Evolutionary conservation across 2,113 vertebrate genomes (phyloP).

Genomic region (Vanacampus margaritifer): DNA sequence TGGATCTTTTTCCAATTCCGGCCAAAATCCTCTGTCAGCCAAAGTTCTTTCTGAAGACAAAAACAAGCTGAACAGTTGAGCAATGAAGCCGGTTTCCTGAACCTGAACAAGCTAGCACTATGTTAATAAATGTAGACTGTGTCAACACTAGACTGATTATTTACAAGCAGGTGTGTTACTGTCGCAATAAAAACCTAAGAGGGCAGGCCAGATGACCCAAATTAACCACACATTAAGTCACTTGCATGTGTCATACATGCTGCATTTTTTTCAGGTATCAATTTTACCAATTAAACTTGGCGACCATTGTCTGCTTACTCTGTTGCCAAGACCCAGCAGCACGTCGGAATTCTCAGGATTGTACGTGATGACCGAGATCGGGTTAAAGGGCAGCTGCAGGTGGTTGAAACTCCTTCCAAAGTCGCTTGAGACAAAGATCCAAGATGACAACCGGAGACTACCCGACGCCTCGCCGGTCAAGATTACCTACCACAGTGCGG

Average conservation of each 20-base stretch:
- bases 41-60: conserved; percentile 80
- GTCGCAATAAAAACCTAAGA: background rate
- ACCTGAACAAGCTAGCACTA: background rate
- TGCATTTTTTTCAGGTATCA: background rate
- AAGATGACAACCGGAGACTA: conserved; percentile 72
- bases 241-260: background rate
- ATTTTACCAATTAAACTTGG: background rate
- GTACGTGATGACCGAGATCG: conserved; percentile 80
- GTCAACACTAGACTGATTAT: conserved; percentile 20
- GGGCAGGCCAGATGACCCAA: background rate
- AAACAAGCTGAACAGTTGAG: background rate
- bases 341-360: conserved; percentile 72
- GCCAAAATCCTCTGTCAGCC: conserved; percentile 86
- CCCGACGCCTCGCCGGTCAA: conserved; percentile 84
- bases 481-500: conserved; percentile 76
- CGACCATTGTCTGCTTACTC: conserved; percentile 64
- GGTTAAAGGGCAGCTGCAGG: conserved; percentile 81
- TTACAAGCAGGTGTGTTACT: background rate
- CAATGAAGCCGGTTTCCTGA: conserved; percentile 2
- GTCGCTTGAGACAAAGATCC: conserved; percentile 82
- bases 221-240: background rate
- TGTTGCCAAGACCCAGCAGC: conserved; percentile 78
- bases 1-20: conserved; percentile 82
- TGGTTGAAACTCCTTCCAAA: conserved; percentile 79
- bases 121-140: conserved; percentile 20